Base-by-base conservation (phyloP, 2,888 invertebrate species). In the Tetragonisca angustula region DNA sequence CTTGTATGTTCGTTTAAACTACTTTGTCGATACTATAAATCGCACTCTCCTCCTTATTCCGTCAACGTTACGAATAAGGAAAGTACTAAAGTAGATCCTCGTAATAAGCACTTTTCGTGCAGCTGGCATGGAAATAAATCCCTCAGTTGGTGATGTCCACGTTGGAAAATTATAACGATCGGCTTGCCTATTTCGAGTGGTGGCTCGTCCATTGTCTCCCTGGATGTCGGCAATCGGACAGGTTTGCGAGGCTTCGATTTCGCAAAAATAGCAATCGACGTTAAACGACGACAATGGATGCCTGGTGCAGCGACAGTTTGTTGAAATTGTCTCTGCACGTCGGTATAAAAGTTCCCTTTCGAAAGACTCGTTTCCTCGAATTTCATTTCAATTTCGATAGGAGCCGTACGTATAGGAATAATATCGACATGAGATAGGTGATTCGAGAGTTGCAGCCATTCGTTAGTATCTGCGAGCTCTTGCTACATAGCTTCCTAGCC, bases 391-490 rank as follows among this genome's bases (percentile, higher is more conserved):
- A n/a, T n/a, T n/a, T 72, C 79, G 83, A 74, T 64, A 32, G 52
- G 61, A n/a, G 68, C 32, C 64, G 65, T 32, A 64, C 4, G 21
- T 13, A 21, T 61, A 71, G 75, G 70, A 72, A 43, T 43, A 75
- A 19, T 69, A 65, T 54, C 43, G 61, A 54, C 59, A 19, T 52
- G 56, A 71, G 54, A 77, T 68, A 69, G 85, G 79, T 73, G 67
- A 73, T 72, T 19, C 75, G 49, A 32, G 64, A 65, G 54, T 59
- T 32, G 17, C 49, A 76, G 61, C 61, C 81, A 85, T 86, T 86
- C 85, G 85, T 86, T 80, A 74, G 80, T 70, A 78, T 77, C 75
- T 17, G 43, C 11, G 52, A 75, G 70, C 80, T 76, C 86, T 75
- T 71, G 79, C 82, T 79, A 62, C 76, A 79, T 62, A 70, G 76